Evolutionary conservation across 1,140 invertebrate genomes (phyloP).

Genomic region (Cydia strobilella): DNA sequence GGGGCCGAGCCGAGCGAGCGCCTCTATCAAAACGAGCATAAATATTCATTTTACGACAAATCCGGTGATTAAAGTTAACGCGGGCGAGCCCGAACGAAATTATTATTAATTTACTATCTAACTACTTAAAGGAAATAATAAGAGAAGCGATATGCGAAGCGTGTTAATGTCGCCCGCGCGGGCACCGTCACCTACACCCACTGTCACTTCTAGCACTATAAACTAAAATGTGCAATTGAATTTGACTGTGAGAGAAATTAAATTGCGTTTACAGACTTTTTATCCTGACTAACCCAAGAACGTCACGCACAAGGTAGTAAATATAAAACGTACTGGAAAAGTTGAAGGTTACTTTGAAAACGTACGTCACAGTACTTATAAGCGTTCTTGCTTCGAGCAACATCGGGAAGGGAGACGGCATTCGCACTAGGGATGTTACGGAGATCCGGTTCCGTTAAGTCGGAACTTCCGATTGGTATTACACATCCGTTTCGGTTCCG

Average conservation of each 20-base stretch:
- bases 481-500: no score
- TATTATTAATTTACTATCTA: constrained; percentile 72
- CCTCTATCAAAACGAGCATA: constrained; percentile 3
- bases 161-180: constrained; percentile 42
- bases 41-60: constrained; percentile 4
- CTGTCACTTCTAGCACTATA: not conserved
- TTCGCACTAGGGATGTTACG: no score
- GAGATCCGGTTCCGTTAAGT: no score
- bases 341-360: no score
- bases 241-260: constrained; percentile 12
- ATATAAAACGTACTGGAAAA: no score
- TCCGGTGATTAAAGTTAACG: constrained; percentile 31
- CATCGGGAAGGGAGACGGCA: no score
- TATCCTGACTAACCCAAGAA: not conserved
- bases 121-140: constrained; percentile 61
- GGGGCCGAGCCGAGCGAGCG: not conserved
- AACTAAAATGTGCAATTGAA: not conserved
- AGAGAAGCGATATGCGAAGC: constrained; percentile 45
- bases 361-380: no score
- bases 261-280: not conserved
- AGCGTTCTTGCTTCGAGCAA: no score
- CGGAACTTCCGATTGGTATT: no score
- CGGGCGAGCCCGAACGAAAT: constrained; percentile 25
- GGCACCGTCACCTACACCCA: not conserved
- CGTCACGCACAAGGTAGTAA: no score